phyloP scores from a whole-genome alignment of 2,113 vertebrate species.

The Otolemur garnettii region DNA sequence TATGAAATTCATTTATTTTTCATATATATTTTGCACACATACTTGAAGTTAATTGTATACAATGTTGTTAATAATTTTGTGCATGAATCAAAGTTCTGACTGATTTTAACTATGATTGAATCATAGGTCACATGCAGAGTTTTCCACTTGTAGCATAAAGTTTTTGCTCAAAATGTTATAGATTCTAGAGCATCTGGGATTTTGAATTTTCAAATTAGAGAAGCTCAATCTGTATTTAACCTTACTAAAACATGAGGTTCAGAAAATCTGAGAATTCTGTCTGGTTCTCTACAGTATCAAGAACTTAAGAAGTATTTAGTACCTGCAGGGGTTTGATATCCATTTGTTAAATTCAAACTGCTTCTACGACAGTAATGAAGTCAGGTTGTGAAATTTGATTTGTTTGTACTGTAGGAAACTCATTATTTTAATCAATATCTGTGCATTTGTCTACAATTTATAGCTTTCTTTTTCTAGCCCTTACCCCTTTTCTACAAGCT shows the following conservation, averaged over 20 bases:
- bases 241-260: background rate
- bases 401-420: background rate
- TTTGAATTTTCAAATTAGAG: background rate
- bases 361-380: background rate
- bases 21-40: background rate
- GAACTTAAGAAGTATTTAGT: background rate
- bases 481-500: background rate
- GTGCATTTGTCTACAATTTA: background rate
- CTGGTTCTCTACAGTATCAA: background rate
- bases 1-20: background rate
- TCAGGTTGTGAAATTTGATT: background rate
- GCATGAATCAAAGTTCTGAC: background rate
- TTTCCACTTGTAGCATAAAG: background rate
- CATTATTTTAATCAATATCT: background rate
- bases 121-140: too few relatives aligned
- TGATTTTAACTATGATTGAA: background rate
- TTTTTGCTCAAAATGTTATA: background rate
- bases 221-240: background rate
- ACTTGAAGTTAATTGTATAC: background rate
- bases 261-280: background rate
- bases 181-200: background rate
- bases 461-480: background rate
- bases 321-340: rapidly evolving
- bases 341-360: background rate
- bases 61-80: background rate